Evolutionary conservation across 1,140 invertebrate species (phyloP).

Genomic region (Plectrocnemia conspersa): DNA sequence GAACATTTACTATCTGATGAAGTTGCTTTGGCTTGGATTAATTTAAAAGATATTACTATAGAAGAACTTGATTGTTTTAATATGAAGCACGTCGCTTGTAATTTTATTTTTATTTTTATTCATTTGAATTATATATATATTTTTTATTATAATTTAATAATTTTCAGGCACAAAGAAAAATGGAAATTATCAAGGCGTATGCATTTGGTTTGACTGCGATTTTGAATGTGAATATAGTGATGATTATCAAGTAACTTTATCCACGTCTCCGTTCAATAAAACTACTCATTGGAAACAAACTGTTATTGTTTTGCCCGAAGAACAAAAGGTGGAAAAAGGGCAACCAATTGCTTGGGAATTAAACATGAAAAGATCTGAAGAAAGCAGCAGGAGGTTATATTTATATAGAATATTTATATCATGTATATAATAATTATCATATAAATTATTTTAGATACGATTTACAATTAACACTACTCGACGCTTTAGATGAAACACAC

Average conservation of each 20-base stretch:
- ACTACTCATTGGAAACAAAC: constrained; percentile 98
- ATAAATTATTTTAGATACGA: constrained; percentile 53
- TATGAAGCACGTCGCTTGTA: constrained; percentile 46
- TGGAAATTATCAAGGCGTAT: constrained; percentile 69
- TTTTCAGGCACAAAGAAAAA: constrained; percentile 49
- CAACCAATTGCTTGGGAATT: constrained; percentile 67
- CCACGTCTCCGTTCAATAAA: constrained; percentile 68
- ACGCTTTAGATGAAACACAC: constrained; percentile 65
- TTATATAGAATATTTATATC: background rate
- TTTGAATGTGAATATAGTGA: constrained; percentile 46
- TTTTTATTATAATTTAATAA: background rate
- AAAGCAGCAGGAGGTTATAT: constrained; percentile 28
- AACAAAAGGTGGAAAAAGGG: constrained; percentile 51
- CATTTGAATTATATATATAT: background rate
- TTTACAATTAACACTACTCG: constrained; percentile 64
- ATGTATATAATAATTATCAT: background rate
- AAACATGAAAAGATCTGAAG: constrained; percentile 49
- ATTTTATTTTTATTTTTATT: constrained; percentile 17
- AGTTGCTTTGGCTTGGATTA: constrained; percentile 55
- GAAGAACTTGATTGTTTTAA: constrained; percentile 49
- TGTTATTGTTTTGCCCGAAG: constrained; percentile 67
- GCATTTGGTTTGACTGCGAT: constrained; percentile 61
- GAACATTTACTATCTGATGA: constrained; percentile 53
- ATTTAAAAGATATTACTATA: constrained; percentile 51
- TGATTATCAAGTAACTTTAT: constrained; percentile 54